Evolutionary conservation across 2,888 invertebrate genomes (phyloP).

Genomic region (Thelaira solivaga): DNA sequence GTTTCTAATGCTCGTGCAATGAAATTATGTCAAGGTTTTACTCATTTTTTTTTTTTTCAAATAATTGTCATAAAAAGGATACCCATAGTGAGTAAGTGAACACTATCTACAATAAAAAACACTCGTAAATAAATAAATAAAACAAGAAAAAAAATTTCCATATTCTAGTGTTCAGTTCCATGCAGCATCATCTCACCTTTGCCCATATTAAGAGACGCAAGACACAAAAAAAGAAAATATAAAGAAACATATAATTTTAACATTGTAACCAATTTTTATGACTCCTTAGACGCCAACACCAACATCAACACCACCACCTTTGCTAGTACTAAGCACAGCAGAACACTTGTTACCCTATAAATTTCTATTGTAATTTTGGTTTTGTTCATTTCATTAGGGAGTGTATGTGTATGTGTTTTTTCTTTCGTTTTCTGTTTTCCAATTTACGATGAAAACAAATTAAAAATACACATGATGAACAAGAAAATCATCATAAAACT

Average conservation of each 20-base stretch:
- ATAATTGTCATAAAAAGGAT: slow-evolving; percentile 56
- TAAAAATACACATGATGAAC: slow-evolving; percentile 31
- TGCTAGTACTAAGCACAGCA: too few relatives aligned
- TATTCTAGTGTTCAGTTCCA: not conserved
- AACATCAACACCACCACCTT: not conserved
- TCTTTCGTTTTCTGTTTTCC: not conserved
- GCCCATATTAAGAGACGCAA: not conserved
- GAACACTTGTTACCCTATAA: slow-evolving; percentile 39
- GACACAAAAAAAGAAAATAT: not conserved
- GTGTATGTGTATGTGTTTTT: not conserved
- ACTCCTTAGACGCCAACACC: slow-evolving; percentile 58
- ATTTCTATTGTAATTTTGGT: slow-evolving; percentile 39
- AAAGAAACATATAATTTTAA: slow-evolving; percentile 32
- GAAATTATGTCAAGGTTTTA: slow-evolving; percentile 56
- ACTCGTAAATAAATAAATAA: not conserved
- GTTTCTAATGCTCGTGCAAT: slow-evolving; percentile 28
- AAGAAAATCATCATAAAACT: slow-evolving; percentile 31
- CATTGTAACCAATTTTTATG: slow-evolving; percentile 53
- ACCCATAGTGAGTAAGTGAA: slow-evolving; percentile 22
- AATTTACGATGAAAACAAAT: slow-evolving; percentile 38
- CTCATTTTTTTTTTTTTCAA: slow-evolving; percentile 22
- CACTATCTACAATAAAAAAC: not conserved
- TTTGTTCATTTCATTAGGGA: not conserved
- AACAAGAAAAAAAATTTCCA: not conserved
- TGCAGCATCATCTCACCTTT: slow-evolving; percentile 14